Evolutionary conservation across 64 coral and sea anemone genomes (phyloP).

Genomic region (Hydrozoanthus tunicans): DNA sequence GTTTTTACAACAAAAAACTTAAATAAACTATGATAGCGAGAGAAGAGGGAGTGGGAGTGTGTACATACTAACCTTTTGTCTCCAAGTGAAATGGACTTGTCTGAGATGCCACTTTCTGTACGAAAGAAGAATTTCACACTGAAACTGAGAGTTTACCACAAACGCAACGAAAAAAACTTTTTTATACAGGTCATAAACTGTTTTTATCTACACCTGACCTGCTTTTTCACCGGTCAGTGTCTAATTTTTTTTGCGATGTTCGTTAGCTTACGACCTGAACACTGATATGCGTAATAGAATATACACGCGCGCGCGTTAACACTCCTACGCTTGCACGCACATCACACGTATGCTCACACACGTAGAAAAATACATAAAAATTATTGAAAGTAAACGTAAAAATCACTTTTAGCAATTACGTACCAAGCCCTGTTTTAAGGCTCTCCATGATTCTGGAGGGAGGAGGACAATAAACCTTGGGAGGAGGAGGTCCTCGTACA

Average conservation of each 20-base stretch:
- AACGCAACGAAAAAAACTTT: not conserved
- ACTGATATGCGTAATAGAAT: too few species aligned
- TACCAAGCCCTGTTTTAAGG: slow-evolving; percentile 61
- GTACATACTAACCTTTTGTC: not conserved
- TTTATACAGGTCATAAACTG: not conserved
- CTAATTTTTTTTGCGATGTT: too few species aligned
- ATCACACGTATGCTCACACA: too few species aligned
- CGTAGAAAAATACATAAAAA: too few species aligned
- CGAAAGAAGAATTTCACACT: not conserved
- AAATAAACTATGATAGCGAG: too few species aligned
- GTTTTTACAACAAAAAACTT: not conserved
- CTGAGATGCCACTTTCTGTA: slow-evolving; percentile 27
- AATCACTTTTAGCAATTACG: not conserved
- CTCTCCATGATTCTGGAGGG: slow-evolving; percentile 61
- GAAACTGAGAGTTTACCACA: not conserved
- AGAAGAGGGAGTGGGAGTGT: not conserved
- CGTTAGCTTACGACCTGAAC: too few species aligned
- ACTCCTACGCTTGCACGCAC: too few species aligned
- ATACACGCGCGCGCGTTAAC: too few species aligned
- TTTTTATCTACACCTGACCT: too few species aligned
- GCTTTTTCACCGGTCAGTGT: too few species aligned
- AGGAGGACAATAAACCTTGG: slow-evolving; percentile 67
- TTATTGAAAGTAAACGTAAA: not conserved
- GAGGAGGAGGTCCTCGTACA: slow-evolving; percentile 66
- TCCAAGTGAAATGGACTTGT: slow-evolving; percentile 16